phyloP scores from a whole-genome alignment of 2,888 invertebrate species.

The Troides oblongomaculatus region DNA sequence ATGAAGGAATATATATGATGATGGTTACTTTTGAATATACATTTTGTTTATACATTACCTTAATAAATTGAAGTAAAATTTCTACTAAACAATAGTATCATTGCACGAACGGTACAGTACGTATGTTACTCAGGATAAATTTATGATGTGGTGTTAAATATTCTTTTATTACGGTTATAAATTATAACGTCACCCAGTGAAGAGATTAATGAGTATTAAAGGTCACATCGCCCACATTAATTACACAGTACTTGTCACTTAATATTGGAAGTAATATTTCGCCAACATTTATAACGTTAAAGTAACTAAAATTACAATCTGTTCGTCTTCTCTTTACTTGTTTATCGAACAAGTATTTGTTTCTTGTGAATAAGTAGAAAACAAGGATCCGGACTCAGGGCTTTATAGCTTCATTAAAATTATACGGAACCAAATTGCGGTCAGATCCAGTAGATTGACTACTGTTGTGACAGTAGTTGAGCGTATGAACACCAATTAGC shows the following conservation, averaged over 20 bases:
- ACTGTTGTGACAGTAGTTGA: conserved; percentile 27
- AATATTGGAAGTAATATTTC: neutral
- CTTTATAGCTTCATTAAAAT: conserved; percentile 1
- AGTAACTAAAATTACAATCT: neutral
- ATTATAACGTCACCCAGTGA: neutral
- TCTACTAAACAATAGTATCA: no score
- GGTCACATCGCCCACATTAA: neutral
- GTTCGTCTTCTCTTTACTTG: neutral
- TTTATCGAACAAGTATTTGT: neutral
- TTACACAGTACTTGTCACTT: neutral
- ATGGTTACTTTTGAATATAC: no score
- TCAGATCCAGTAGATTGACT: conserved; percentile 18
- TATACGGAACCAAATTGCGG: conserved; percentile 9
- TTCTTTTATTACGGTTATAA: neutral
- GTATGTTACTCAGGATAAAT: neutral
- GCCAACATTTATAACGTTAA: neutral
- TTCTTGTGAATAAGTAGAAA: neutral
- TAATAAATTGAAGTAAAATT: neutral
- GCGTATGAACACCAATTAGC: conserved; percentile 42
- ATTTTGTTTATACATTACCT: neutral
- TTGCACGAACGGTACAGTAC: neutral
- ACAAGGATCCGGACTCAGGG: neutral
- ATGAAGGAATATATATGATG: no score
- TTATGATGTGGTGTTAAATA: neutral
- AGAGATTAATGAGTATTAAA: neutral